These are phyloP conservation scores for Pterobdella sp. DNA, from an alignment of 2,888 invertebrate genomes.

Conservation along the genomic window DNA sequence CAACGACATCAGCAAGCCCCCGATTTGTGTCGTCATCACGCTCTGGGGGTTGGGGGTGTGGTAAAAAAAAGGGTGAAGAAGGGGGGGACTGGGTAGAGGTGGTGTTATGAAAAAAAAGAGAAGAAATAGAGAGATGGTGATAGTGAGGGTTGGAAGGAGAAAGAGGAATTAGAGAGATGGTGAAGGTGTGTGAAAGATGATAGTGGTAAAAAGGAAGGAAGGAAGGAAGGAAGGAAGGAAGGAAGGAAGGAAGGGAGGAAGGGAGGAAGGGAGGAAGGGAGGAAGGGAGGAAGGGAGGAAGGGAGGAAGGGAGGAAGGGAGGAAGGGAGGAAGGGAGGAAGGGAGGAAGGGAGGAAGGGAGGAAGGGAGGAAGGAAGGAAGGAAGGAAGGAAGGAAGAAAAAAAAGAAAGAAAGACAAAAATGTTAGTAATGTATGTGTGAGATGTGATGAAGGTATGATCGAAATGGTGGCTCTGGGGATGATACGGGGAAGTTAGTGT, in stretches of 20 bases:
- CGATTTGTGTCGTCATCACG: neutral
- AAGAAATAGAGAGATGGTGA: neutral
- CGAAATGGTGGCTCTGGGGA: too few species aligned
- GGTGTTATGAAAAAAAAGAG: neutral
- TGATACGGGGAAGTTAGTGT: too few species aligned
- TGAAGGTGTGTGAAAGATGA: too few species aligned
- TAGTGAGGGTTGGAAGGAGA: neutral
- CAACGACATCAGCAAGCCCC: neutral
- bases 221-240: neutral
- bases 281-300: neutral
- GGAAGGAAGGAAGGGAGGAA: neutral
- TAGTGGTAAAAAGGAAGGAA: neutral
- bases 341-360: neutral
- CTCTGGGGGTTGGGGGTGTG: neutral
- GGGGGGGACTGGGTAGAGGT: neutral
- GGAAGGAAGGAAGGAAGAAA: slow-evolving; percentile 2
- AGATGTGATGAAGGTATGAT: too few species aligned
- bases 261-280: neutral
- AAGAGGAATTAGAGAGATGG: neutral
- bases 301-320: neutral
- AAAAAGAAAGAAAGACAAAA: neutral
- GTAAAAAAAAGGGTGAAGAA: neutral
- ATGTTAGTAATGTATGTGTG: too few species aligned
- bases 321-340: neutral
- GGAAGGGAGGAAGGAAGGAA: neutral